phyloP scores from a whole-genome alignment of 1,140 invertebrate species.

The Chironomus striatipennis region DNA sequence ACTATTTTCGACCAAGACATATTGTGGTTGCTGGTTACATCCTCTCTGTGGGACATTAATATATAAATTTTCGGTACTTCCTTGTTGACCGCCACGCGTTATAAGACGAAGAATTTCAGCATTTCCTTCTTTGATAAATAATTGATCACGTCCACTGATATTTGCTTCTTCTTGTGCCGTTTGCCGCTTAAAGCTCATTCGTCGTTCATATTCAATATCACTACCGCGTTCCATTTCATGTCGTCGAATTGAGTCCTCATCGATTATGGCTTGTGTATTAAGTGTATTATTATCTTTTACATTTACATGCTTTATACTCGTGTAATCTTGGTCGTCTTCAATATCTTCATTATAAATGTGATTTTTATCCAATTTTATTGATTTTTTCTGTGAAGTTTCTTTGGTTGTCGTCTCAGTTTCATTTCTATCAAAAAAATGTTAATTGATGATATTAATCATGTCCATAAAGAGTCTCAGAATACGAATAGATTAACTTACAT shows the following conservation, averaged over 20 bases:
- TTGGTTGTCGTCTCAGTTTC: slow-evolving; percentile 20
- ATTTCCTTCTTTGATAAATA: slow-evolving; percentile 71
- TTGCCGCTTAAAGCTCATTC: slow-evolving; percentile 35
- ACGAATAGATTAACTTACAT: neutral
- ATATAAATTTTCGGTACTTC: slow-evolving; percentile 44
- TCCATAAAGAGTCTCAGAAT: neutral
- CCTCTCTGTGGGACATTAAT: slow-evolving; percentile 47
- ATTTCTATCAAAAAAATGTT: neutral
- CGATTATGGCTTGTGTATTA: slow-evolving; percentile 41
- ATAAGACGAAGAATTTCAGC: slow-evolving; percentile 72
- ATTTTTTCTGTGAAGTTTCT: slow-evolving; percentile 14
- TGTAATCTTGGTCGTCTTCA: slow-evolving; percentile 46
- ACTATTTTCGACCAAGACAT: slow-evolving; percentile 50
- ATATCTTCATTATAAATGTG: slow-evolving; percentile 51
- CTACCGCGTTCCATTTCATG: slow-evolving; percentile 70
- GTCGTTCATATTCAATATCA: slow-evolving; percentile 44
- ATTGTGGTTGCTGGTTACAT: slow-evolving; percentile 48
- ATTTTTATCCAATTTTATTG: slow-evolving; percentile 18
- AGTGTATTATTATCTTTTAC: slow-evolving; percentile 40
- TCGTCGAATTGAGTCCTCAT: slow-evolving; percentile 59
- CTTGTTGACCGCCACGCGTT: slow-evolving; percentile 50
- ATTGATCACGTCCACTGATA: slow-evolving; percentile 50
- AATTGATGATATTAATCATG: neutral
- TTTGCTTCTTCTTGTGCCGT: slow-evolving; percentile 30
- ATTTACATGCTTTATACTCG: slow-evolving; percentile 40